These are phyloP conservation scores for Ephialtes manifestator DNA, from an alignment of 2,888 invertebrate genomes.

Conservation along the genomic window DNA sequence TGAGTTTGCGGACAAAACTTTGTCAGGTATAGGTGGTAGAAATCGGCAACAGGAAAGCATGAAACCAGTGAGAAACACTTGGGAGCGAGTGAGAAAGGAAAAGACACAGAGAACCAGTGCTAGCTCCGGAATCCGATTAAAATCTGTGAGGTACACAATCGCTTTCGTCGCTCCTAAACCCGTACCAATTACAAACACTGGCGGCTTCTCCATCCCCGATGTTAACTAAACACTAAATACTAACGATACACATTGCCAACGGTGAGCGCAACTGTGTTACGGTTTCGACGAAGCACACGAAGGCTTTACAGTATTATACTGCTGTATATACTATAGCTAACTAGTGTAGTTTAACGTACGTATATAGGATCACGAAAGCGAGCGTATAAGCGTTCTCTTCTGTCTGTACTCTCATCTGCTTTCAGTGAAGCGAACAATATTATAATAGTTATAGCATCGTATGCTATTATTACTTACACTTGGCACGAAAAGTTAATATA, in stretches of 20 bases:
- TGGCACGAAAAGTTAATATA: background rate
- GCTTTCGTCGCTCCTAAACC: constrained; percentile 83
- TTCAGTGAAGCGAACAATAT: background rate
- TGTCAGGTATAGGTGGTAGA: constrained; percentile 42
- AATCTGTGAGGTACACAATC: constrained; percentile 84
- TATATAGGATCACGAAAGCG: constrained; percentile 47
- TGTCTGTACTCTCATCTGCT: constrained; percentile 18
- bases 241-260: constrained; percentile 81
- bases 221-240: constrained; percentile 85
- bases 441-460: background rate
- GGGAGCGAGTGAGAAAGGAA: constrained; percentile 37
- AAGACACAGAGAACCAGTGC: constrained; percentile 31
- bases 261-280: constrained; percentile 56
- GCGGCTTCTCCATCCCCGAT: constrained; percentile 81
- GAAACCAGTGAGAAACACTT: constrained; percentile 17
- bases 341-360: constrained; percentile 48
- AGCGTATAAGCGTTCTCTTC: background rate
- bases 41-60: constrained; percentile 36
- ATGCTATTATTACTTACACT: background rate
- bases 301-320: constrained; percentile 46
- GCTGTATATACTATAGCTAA: constrained; percentile 48
- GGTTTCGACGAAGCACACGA: constrained; percentile 21
- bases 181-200: constrained; percentile 85
- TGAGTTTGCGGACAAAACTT: constrained; percentile 70
- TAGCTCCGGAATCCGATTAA: constrained; percentile 73